Percentiles rank a stretch among this genome's conserved stretches.
These are phyloP conservation scores for Sinhomidia bicolor DNA, from an alignment of 2,888 invertebrate species.

Conservation along the genomic window DNA sequence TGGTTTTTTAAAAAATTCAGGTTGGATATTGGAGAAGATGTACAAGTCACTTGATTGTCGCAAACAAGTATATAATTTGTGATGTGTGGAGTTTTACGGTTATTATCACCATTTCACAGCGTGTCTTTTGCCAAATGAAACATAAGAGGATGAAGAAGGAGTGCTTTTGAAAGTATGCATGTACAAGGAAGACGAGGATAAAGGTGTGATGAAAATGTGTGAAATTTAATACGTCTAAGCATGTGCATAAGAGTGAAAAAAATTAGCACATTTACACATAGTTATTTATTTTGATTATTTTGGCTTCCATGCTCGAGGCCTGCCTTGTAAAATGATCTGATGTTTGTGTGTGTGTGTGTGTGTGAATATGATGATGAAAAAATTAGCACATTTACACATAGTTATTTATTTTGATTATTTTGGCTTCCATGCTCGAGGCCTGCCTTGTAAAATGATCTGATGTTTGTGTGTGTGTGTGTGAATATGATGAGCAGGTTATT, in stretches of 20 bases:
- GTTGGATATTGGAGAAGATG: slow-evolving; percentile 24
- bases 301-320: no score
- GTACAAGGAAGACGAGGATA: neutral
- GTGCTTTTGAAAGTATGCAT: no score
- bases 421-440: no score
- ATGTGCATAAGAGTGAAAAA: neutral
- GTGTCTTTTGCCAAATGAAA: no score
- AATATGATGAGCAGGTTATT: neutral
- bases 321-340: no score
- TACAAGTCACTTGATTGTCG: slow-evolving; percentile 34
- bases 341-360: neutral
- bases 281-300: no score
- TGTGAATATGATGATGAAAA: neutral
- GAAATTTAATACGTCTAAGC: neutral
- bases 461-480: neutral
- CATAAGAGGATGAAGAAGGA: neutral
- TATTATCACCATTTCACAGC: slow-evolving; percentile 33
- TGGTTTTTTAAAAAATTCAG: neutral
- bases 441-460: no score
- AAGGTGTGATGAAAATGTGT: slow-evolving; percentile 15
- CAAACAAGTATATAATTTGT: slow-evolving; percentile 20
- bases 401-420: no score
- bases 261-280: neutral
- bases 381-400: slow-evolving; percentile 26
- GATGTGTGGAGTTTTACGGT: slow-evolving; percentile 16